A percentile compares a stretch with the other conserved stretches of the same genome.
Evolutionary conservation across 2,113 vertebrate genomes (phyloP).

Genomic region (Phrynosoma blainvillii): DNA sequence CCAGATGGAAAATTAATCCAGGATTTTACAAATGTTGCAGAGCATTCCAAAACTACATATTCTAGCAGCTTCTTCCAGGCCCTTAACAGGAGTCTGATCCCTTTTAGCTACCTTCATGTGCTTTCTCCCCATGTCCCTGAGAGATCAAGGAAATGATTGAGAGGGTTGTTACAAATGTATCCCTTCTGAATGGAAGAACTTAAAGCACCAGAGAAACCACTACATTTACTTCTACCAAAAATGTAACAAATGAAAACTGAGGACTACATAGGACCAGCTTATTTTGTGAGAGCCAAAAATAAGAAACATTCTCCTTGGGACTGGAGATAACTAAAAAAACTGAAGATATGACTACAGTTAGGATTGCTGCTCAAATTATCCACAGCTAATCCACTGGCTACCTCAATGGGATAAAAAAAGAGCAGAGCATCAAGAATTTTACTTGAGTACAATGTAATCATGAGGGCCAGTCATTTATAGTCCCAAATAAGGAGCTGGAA

Average conservation of each 20-base stretch:
- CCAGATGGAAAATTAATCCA: constrained; percentile 49
- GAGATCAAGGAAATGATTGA: background rate
- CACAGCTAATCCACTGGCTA: background rate
- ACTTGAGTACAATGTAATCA: background rate
- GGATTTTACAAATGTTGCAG: constrained; percentile 41
- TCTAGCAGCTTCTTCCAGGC: background rate
- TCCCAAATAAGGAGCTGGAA: background rate
- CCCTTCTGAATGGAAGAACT: background rate
- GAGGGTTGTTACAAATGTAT: background rate
- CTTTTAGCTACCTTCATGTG: background rate
- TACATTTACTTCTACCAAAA: constrained; percentile 6
- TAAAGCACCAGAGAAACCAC: background rate
- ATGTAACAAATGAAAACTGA: background rate
- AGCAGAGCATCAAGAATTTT: background rate
- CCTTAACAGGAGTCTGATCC: constrained; percentile 30
- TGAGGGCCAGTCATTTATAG: background rate
- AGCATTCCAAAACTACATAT: constrained; percentile 56
- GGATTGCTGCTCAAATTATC: background rate
- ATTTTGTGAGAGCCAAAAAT: background rate
- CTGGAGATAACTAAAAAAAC: background rate
- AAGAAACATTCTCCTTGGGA: background rate
- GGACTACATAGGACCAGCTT: background rate
- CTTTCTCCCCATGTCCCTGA: too few species aligned
- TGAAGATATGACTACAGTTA: background rate
- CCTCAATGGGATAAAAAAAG: background rate